Evolutionary conservation across 2,113 vertebrate genomes (phyloP).

Genomic region (Melanostigma gelatinosum): DNA sequence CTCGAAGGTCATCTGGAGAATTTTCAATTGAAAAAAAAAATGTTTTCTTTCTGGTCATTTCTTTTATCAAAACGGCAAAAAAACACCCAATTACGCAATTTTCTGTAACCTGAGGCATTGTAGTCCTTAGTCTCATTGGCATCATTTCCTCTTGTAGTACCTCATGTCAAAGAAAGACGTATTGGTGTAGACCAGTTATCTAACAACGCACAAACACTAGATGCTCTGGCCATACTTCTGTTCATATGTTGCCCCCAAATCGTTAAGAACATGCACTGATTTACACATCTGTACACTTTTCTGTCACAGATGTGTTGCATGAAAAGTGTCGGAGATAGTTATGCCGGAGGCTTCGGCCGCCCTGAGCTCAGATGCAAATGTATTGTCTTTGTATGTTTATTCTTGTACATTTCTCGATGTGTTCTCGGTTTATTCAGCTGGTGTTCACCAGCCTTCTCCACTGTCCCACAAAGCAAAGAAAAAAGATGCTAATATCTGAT

Average conservation of each 20-base stretch:
- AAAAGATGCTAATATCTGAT: conserved; percentile 28
- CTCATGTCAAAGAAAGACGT: conserved; percentile 18
- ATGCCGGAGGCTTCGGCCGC: background rate
- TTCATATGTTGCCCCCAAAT: conserved; percentile 49
- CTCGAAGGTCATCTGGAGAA: conserved; percentile 40
- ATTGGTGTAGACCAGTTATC: background rate
- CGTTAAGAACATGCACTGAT: conserved; percentile 17
- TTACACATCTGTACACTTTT: conserved; percentile 41
- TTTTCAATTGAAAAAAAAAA: background rate
- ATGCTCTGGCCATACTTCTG: conserved; percentile 18
- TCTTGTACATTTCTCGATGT: conserved; percentile 3
- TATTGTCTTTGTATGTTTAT: background rate
- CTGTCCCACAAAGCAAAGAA: conserved; percentile 2
- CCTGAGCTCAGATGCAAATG: conserved; percentile 5
- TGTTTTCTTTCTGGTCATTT: background rate
- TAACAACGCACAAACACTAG: conserved; percentile 11
- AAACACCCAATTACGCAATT: background rate
- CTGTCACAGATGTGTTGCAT: conserved; percentile 28
- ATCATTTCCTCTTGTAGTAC: background rate
- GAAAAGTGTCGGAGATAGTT: background rate
- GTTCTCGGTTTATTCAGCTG: conserved; percentile 9
- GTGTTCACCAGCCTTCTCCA: background rate
- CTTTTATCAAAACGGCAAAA: background rate
- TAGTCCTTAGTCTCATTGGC: conserved; percentile 1
- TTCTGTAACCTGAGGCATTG: background rate